Evolutionary conservation across 2,888 invertebrate species (phyloP), one percentile per base, ranked within the genome.

Genomic region (Nemurella pictetii): DNA sequence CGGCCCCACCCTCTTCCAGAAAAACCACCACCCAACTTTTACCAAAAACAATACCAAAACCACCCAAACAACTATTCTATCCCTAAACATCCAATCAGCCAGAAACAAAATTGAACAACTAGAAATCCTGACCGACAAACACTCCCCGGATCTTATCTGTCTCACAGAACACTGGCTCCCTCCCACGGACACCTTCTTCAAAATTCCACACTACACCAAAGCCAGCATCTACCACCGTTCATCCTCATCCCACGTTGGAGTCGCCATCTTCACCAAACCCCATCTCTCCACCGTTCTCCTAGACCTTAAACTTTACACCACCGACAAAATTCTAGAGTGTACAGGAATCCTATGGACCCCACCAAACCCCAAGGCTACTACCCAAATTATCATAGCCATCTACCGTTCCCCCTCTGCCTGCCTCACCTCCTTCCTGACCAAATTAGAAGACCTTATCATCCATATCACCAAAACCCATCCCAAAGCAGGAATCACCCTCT

Each of bases 261-360:
- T 77, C 15, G 77, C 77, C 2, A 77, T 77, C n/a, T 26, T 77
- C 7, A 27, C 77, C 27, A 77, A 77, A 26, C 28, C 77, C 15
- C 77, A 80, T 28, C 28, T 80, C 4, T 29, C 27, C 29, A 26
- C 28, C 26, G 1, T 2, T 27, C 77, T 26, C 9, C 25, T 12
- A 27, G 25, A 26, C 12, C 26, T 77, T 9, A 26, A 26, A 26
- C n/a, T n/a, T 3, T 30, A 20, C 80, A 29, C 20, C 5, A 28
- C n/a, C n/a, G 80, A 80, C n/a, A 80, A 80, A 80, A n/a, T 15
- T 9, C n/a, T 80, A n/a, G 80, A 77, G 30, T 80, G 80, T 20
- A 30, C 30, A 9, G 80, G 29, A 12, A 12, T n/a, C 9, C 12
- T 30, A 0, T 80, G 80, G 80, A 20, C 30, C 80, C 29, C n/a